A percentile compares a stretch with the other conserved stretches of the same genome.
phyloP scores from a whole-genome alignment of 2,797 vertebrate species.

The Malurus splendens region DNA sequence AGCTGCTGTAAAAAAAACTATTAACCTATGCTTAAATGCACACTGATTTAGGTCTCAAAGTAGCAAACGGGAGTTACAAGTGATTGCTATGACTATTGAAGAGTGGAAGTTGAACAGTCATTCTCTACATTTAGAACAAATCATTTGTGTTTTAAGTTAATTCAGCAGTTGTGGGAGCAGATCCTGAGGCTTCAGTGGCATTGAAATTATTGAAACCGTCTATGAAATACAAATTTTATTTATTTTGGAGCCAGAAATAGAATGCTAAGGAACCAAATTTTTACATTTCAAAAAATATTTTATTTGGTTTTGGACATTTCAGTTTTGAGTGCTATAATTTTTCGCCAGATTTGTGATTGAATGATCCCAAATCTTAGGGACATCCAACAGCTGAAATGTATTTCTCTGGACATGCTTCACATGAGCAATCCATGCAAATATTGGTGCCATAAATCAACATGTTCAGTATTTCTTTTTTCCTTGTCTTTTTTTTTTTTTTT shows the following conservation, averaged over 20 bases:
- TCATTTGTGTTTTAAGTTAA: neutral
- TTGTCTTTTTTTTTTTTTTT: neutral
- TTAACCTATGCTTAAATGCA: neutral
- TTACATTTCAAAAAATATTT: neutral
- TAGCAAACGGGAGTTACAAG: neutral
- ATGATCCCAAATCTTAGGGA: neutral
- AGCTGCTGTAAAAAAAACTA: neutral
- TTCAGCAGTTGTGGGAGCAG: neutral
- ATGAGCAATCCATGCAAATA: neutral
- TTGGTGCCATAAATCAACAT: neutral
- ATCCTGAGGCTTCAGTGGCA: neutral
- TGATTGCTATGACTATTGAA: neutral
- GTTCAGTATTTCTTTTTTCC: neutral
- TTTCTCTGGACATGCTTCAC: neutral
- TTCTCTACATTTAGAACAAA: neutral
- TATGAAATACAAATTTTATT: neutral
- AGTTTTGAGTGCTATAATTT: neutral
- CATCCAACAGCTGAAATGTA: neutral
- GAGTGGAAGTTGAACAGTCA: neutral
- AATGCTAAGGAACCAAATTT: neutral
- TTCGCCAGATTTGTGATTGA: neutral
- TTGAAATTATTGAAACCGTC: neutral
- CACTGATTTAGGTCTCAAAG: neutral
- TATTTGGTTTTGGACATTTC: neutral
- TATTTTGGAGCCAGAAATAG: neutral